Evolutionary conservation across 92 coral and sea anemone species (phyloP).

Genomic region (Nematostella vectensis): DNA sequence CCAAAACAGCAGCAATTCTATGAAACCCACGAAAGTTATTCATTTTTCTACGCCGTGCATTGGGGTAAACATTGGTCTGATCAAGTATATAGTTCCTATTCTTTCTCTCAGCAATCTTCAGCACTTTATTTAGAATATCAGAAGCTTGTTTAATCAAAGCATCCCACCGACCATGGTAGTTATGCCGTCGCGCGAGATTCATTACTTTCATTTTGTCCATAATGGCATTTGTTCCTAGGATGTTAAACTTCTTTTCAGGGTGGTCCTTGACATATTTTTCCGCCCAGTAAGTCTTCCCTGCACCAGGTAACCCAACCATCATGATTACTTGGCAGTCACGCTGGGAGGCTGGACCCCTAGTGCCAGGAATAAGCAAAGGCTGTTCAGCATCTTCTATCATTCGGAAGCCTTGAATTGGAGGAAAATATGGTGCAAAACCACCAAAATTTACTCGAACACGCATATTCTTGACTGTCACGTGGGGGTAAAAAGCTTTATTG

Average conservation of each 20-base stretch:
- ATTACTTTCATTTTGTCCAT: conserved; percentile 91
- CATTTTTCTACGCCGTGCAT: conserved; percentile 88
- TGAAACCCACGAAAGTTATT: conserved; percentile 59
- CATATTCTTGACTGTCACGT: conserved; percentile 93
- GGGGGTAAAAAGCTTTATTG: conserved; percentile 74
- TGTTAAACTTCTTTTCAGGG: conserved; percentile 63
- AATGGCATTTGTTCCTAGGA: conserved; percentile 83
- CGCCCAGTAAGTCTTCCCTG: conserved; percentile 91
- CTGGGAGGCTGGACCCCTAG: conserved; percentile 51
- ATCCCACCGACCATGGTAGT: conserved; percentile 99
- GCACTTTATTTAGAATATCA: conserved; percentile 63
- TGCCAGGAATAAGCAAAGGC: conserved; percentile 37
- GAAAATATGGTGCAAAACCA: conserved; percentile 32
- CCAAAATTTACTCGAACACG: conserved; percentile 82
- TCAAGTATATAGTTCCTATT: conserved; percentile 85
- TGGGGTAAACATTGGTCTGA: conserved; percentile 94
- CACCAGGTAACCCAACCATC: conserved; percentile 97
- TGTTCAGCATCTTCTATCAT: conserved; percentile 48
- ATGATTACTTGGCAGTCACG: conserved; percentile 75
- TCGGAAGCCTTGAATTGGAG: conserved; percentile 61
- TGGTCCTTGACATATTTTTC: conserved; percentile 54
- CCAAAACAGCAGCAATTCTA: conserved; percentile 76
- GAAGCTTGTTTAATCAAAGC: conserved; percentile 90
- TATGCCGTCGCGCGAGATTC: conserved; percentile 74
- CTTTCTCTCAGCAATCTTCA: conserved; percentile 82